Conservation (phyloP, 2,797 vertebrate genomes). For the Fistularia tabacaria region DNA sequence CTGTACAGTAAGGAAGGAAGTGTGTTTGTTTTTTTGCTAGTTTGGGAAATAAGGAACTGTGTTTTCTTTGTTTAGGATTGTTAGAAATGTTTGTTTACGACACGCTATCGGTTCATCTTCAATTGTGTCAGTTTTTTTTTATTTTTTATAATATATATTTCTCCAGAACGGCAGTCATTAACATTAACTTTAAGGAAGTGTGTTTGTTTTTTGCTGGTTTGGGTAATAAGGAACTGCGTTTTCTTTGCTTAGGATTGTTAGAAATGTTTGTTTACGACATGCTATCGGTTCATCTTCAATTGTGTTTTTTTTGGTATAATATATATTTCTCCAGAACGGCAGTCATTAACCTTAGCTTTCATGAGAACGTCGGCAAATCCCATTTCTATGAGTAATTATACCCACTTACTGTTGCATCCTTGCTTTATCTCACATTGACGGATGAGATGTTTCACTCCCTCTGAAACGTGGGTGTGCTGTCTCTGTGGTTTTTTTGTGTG, state of each 20-base stretch:
- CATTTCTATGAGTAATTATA: constrained; percentile 62
- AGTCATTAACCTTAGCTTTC: constrained; percentile 54
- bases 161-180: constrained; percentile 46
- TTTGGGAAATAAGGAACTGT: too few species aligned
- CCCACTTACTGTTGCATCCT: constrained; percentile 53
- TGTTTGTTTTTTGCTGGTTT: too few species aligned
- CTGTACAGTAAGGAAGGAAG: too few species aligned
- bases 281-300: constrained; percentile 43
- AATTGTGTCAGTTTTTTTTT: not conserved
- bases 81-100: constrained; percentile 13
- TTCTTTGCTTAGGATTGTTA: too few species aligned
- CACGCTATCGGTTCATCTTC: constrained; percentile 42
- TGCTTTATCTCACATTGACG: constrained; percentile 52
- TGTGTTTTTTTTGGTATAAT: constrained; percentile 32
- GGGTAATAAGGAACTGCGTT: too few species aligned
- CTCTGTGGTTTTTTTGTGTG: constrained; percentile 3
- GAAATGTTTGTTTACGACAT: constrained; percentile 14
- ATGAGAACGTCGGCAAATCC: constrained; percentile 47
- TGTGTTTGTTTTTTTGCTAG: too few species aligned
- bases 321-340: constrained; percentile 43
- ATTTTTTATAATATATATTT: constrained; percentile 47
- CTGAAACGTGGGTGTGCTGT: constrained; percentile 32
- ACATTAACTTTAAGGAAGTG: constrained; percentile 29
- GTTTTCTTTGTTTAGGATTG: too few species aligned
- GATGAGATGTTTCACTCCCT: constrained; percentile 37